phyloP scores from a whole-genome alignment of 2,888 invertebrate species.

The Meiosimyza platycephala region DNA sequence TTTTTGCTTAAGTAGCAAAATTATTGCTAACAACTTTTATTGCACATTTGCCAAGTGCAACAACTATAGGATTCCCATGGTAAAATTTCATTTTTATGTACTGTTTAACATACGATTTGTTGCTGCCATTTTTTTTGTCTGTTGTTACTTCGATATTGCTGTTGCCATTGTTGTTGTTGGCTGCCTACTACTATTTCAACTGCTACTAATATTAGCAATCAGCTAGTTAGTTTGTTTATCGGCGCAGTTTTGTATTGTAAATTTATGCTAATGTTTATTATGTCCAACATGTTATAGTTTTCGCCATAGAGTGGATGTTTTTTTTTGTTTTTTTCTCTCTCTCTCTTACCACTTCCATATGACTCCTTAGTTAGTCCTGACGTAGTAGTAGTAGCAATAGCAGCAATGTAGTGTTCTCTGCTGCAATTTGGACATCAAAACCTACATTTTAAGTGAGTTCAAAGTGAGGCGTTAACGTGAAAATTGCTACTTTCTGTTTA shows the following conservation, averaged over 20 bases:
- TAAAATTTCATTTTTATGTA: too few relatives aligned
- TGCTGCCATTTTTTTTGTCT: constrained; percentile 22
- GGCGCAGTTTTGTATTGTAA: constrained; percentile 40
- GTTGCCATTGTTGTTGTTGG: constrained; percentile 8
- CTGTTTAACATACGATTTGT: constrained; percentile 31
- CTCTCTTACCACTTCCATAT: background rate
- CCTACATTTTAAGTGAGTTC: constrained; percentile 17
- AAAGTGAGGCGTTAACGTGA: constrained; percentile 36
- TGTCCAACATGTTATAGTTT: constrained; percentile 64
- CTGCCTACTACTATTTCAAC: constrained; percentile 23
- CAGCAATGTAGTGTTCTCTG: background rate
- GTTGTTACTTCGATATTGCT: constrained; percentile 4
- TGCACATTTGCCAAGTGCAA: constrained; percentile 5
- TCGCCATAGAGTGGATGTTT: constrained; percentile 10
- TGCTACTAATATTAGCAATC: constrained; percentile 29
- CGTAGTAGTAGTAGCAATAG: background rate
- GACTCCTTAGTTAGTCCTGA: background rate
- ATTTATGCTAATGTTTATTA: constrained; percentile 64
- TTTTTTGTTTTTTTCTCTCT: too few relatives aligned
- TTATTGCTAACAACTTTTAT: constrained; percentile 32
- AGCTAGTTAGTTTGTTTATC: constrained; percentile 23
- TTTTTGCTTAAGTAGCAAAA: constrained; percentile 24
- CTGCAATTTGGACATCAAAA: constrained; percentile 12
- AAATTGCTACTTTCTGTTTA: constrained; percentile 33
- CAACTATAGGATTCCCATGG: background rate